Evolutionary conservation across 2,113 vertebrate species (phyloP).

Genomic region (Bolborhynchus lineola): DNA sequence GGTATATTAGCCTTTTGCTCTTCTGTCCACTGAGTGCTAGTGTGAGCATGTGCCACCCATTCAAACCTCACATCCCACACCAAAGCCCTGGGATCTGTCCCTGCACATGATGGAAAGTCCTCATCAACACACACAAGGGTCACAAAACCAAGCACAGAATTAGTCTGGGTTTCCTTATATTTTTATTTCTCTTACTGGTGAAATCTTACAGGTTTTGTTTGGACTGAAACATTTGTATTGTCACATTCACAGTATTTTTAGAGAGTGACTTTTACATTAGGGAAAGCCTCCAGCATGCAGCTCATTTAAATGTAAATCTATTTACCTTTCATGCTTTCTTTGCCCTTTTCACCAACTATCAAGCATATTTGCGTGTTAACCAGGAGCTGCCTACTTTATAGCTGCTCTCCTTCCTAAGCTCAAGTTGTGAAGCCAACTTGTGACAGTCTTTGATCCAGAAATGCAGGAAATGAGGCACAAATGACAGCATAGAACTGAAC

Average conservation of each 20-base stretch:
- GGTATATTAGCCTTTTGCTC: background rate
- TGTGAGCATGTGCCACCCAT: background rate
- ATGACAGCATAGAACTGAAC: background rate
- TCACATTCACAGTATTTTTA: slow-evolving; percentile 42
- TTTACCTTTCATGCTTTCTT: slow-evolving; percentile 70
- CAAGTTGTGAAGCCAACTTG: slow-evolving; percentile 19
- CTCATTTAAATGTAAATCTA: slow-evolving; percentile 70
- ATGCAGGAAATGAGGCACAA: background rate
- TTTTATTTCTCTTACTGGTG: slow-evolving; percentile 10
- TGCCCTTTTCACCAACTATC: slow-evolving; percentile 70
- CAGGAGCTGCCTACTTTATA: slow-evolving; percentile 49
- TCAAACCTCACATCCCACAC: background rate
- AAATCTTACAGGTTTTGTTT: slow-evolving; percentile 18
- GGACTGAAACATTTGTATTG: slow-evolving; percentile 19
- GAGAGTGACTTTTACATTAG: slow-evolving; percentile 42
- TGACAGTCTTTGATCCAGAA: slow-evolving; percentile 48
- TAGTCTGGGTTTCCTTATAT: background rate
- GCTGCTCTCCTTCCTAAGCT: slow-evolving; percentile 22
- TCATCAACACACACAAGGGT: background rate
- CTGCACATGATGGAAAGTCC: background rate
- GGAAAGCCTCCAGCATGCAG: slow-evolving; percentile 37
- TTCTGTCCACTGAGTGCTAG: background rate
- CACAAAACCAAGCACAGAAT: background rate
- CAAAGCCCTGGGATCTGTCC: background rate
- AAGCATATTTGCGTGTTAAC: slow-evolving; percentile 64